Evolutionary conservation across 2,888 invertebrate species (phyloP).

Genomic region (Orgyia antiqua): DNA sequence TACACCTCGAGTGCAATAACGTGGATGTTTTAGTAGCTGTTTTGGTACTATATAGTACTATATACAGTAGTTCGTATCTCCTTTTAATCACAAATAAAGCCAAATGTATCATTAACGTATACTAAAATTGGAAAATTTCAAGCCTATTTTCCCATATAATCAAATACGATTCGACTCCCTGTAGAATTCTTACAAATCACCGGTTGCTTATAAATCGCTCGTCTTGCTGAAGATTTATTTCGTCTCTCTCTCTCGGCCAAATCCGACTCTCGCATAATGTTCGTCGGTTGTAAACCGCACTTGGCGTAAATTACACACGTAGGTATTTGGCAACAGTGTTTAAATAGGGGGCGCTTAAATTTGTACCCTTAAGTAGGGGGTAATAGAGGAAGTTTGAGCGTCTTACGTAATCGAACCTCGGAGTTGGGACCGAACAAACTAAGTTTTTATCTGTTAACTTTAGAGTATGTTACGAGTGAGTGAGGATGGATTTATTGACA

Average conservation of each 20-base stretch:
- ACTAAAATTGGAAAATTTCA: slow-evolving; percentile 45
- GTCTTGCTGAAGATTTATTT: slow-evolving; percentile 59
- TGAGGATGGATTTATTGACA: slow-evolving; percentile 51
- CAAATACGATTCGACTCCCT: slow-evolving; percentile 47
- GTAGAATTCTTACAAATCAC: slow-evolving; percentile 63
- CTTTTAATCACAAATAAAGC: neutral
- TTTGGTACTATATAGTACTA: no score
- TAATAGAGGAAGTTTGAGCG: slow-evolving; percentile 57
- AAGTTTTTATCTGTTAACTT: slow-evolving; percentile 65
- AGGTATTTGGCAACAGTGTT: slow-evolving; percentile 57
- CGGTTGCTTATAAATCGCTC: slow-evolving; percentile 64
- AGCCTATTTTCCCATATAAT: slow-evolving; percentile 45
- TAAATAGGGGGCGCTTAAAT: slow-evolving; percentile 55
- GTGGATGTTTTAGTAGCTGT: no score
- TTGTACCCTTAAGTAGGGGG: slow-evolving; percentile 53
- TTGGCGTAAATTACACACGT: slow-evolving; percentile 57
- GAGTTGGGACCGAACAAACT: slow-evolving; percentile 44
- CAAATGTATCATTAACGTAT: slow-evolving; percentile 18
- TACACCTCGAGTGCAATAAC: no score
- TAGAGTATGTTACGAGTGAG: slow-evolving; percentile 44
- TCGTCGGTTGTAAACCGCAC: slow-evolving; percentile 50
- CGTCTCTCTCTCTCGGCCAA: slow-evolving; percentile 32
- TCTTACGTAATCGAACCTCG: slow-evolving; percentile 57
- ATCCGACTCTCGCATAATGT: slow-evolving; percentile 31
- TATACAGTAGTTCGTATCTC: no score